Evolutionary conservation across 2,113 vertebrate species (phyloP).

Genomic region (Lates calcarifer): DNA sequence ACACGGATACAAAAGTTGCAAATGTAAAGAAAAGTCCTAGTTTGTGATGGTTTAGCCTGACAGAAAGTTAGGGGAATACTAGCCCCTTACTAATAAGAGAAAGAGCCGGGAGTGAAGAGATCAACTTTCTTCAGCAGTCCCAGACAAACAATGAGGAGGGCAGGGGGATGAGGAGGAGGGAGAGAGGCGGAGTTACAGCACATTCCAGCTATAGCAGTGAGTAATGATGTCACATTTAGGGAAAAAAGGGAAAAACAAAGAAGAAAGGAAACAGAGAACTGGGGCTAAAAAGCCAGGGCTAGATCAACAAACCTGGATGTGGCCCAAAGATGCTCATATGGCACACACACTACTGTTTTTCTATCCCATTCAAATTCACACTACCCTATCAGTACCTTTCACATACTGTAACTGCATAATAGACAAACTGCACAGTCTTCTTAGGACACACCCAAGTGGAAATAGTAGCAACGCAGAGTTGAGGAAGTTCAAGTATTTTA

Average conservation of each 20-base stretch:
- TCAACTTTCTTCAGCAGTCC: constrained; percentile 66
- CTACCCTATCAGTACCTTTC: background rate
- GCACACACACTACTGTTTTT: background rate
- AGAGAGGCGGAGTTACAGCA: constrained; percentile 70
- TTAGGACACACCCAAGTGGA: constrained; percentile 49
- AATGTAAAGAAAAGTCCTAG: background rate
- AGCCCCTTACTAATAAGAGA: constrained; percentile 37
- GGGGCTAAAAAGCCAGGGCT: constrained; percentile 31
- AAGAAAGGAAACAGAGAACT: constrained; percentile 32
- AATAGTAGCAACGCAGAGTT: background rate
- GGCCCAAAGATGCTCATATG: background rate
- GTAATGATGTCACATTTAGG: constrained; percentile 78
- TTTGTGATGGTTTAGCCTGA: background rate
- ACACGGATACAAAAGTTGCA: background rate
- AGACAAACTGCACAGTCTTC: constrained; percentile 13
- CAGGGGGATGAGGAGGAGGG: constrained; percentile 49
- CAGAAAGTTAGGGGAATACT: constrained; percentile 9
- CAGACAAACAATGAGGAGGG: constrained; percentile 70
- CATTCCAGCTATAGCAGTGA: constrained; percentile 76
- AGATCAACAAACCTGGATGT: constrained; percentile 63
- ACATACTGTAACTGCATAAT: background rate
- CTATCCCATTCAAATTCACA: background rate
- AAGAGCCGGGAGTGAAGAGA: constrained; percentile 40
- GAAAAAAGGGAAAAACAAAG: constrained; percentile 57
- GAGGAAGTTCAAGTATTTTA: constrained; percentile 25